A percentile compares a stretch with the other conserved stretches of the same genome.
These are phyloP conservation scores for Peromyscus melanophrys DNA, from an alignment of 2,797 vertebrate genomes.

Conservation along the genomic window DNA sequence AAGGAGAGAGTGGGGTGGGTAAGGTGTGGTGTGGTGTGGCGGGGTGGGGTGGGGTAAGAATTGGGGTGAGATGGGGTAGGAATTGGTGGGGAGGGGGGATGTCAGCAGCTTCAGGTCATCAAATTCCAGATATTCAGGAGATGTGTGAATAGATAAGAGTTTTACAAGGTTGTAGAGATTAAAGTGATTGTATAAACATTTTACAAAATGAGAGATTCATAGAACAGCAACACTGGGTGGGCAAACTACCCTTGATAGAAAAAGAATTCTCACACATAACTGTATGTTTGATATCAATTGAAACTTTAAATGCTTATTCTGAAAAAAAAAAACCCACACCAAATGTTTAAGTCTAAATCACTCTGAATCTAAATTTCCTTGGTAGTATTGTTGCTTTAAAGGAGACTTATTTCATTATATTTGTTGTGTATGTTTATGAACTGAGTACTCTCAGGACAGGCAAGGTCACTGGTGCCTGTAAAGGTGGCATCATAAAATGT, in stretches of 20 bases:
- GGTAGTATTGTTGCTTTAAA: too few relatives aligned
- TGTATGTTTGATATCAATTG: neutral
- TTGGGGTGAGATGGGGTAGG: too few relatives aligned
- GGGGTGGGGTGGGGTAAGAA: too few relatives aligned
- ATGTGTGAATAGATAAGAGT: neutral
- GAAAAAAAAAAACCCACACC: neutral
- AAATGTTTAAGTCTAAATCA: neutral
- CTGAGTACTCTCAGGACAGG: rapidly evolving
- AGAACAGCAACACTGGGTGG: neutral
- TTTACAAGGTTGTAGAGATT: neutral
- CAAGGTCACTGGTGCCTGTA: rapidly evolving
- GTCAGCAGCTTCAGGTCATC: neutral
- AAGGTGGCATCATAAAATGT: neutral
- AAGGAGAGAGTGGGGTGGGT: too few relatives aligned
- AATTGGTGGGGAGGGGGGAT: neutral
- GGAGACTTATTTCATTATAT: too few relatives aligned
- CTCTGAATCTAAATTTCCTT: too few relatives aligned
- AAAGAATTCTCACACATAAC: neutral
- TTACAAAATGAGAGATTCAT: neutral
- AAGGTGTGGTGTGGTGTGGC: too few relatives aligned
- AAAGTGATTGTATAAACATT: neutral
- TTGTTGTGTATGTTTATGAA: neutral
- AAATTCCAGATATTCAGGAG: neutral
- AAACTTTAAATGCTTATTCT: neutral
- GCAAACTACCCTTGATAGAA: neutral